Conservation (phyloP, 1,140 invertebrate species). For the Leptinotarsa texana region DNA sequence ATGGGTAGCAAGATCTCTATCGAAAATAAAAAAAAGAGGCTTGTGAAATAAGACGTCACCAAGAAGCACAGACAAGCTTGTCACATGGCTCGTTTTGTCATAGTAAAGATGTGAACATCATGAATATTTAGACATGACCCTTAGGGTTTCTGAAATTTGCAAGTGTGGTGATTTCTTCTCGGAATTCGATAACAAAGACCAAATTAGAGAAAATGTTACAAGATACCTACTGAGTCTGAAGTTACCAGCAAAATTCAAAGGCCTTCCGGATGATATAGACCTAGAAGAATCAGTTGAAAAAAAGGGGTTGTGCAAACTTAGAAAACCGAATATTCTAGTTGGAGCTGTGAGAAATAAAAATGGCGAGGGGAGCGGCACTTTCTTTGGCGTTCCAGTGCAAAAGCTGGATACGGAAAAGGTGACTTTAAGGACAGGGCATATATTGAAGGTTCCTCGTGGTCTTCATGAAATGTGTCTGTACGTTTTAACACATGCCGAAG, state of each 20-base stretch:
- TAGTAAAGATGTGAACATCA: not conserved
- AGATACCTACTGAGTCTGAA: not conserved
- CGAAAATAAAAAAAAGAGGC: not conserved
- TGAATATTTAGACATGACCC: constrained; percentile 70
- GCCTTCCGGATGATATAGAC: not conserved
- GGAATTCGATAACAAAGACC: not conserved
- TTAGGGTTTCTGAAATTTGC: constrained; percentile 61
- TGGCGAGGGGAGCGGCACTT: not conserved
- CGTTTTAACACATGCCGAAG: constrained; percentile 7
- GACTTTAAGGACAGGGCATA: constrained; percentile 1
- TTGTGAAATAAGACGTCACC: not conserved
- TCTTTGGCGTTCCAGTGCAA: not conserved
- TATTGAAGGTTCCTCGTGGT: not conserved
- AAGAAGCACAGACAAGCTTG: too few species aligned
- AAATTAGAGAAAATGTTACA: constrained; percentile 13
- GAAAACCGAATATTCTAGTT: constrained; percentile 10
- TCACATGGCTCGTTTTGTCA: too few species aligned
- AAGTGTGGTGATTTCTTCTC: not conserved
- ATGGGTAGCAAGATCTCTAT: too few species aligned
- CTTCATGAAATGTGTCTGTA: constrained; percentile 15
- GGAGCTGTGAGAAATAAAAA: not conserved
- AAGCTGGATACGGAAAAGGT: not conserved
- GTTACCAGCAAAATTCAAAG: not conserved
- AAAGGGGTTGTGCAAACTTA: not conserved
- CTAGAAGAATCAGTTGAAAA: not conserved